phyloP scores from a whole-genome alignment of 2,888 invertebrate genomes.

The Dasysyrphus tricinctus region DNA sequence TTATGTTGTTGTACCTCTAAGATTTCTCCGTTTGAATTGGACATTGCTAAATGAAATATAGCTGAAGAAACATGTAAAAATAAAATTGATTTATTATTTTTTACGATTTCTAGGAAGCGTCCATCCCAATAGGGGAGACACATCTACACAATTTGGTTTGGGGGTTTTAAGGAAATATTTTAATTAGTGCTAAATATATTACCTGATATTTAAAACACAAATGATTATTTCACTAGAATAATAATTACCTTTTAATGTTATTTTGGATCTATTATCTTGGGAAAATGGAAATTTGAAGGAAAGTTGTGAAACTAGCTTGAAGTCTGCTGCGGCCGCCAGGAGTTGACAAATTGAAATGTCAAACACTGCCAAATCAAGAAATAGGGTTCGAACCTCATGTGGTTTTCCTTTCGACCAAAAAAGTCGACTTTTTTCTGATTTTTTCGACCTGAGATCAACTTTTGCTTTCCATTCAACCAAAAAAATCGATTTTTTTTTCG shows the following conservation, averaged over 20 bases:
- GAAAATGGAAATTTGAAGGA: neutral
- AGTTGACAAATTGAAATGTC: neutral
- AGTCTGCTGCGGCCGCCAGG: neutral
- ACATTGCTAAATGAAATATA: conserved; percentile 60
- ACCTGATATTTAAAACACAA: neutral
- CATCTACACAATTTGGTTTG: neutral
- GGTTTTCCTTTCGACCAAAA: no score
- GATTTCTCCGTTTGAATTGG: conserved; percentile 60
- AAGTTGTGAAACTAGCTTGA: neutral
- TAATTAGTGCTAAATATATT: neutral
- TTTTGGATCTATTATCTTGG: neutral
- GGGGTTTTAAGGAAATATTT: neutral
- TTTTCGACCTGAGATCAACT: no score
- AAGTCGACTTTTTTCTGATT: no score
- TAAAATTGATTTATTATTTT: conserved; percentile 19
- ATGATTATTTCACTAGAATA: neutral
- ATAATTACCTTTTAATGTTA: neutral
- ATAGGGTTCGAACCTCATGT: no score
- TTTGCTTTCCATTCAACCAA: no score
- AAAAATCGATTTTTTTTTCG: no score
- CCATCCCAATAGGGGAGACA: conserved; percentile 33
- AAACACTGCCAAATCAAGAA: no score
- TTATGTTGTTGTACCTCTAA: conserved; percentile 57
- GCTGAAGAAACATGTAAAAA: conserved; percentile 44
- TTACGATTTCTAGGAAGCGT: conserved; percentile 18